A percentile compares a stretch with the other conserved stretches of the same genome.
Conservation (phyloP, 2,113 vertebrate genomes). For the Conger conger region DNA sequence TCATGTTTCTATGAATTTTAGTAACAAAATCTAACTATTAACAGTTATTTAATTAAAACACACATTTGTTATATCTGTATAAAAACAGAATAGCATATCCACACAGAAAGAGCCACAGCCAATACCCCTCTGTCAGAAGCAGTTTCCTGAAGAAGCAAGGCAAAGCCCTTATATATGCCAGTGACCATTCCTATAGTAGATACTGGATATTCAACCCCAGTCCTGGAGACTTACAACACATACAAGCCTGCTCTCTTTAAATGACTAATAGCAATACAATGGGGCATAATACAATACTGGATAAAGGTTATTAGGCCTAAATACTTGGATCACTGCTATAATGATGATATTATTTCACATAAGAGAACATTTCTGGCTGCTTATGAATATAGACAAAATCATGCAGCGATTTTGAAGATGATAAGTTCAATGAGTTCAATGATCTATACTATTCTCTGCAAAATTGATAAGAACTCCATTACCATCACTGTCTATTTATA, state of each 20-base stretch:
- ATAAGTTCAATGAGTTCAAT: neutral
- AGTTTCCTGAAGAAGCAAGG: neutral
- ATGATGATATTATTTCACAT: neutral
- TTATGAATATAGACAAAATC: conserved; percentile 23
- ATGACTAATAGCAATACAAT: conserved; percentile 25
- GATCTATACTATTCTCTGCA: conserved; percentile 8
- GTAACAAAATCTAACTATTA: too few species aligned
- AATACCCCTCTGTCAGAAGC: too few species aligned
- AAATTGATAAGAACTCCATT: neutral
- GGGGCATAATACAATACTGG: conserved; percentile 52
- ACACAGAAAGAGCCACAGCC: neutral
- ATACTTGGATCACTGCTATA: conserved; percentile 14
- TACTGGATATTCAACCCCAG: neutral
- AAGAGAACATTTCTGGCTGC: neutral
- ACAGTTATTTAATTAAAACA: neutral
- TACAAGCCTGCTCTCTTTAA: neutral
- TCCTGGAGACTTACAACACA: neutral
- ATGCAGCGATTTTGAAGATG: neutral
- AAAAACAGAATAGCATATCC: neutral
- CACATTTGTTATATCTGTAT: neutral
- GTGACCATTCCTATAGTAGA: neutral
- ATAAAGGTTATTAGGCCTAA: conserved; percentile 50
- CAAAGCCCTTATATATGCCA: neutral
- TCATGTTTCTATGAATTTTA: neutral
- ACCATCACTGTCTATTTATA: neutral